Percentiles rank a stretch among this genome's conserved stretches.
phyloP scores from a whole-genome alignment of 2,888 invertebrate species.

The Apocheima hispidaria region DNA sequence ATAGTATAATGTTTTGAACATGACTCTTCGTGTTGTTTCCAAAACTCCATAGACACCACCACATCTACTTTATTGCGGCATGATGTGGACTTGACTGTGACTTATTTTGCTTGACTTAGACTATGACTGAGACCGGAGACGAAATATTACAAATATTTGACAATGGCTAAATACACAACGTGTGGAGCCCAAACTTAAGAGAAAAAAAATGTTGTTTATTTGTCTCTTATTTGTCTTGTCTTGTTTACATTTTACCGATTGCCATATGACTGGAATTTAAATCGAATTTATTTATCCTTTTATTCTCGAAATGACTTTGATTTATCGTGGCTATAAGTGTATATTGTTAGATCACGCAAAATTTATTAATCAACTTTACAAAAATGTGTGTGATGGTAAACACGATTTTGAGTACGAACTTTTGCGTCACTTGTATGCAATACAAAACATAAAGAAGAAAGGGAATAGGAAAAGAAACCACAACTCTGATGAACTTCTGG shows the following conservation, averaged over 20 bases:
- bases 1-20: too few relatives aligned
- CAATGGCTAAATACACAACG: too few relatives aligned
- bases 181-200: too few relatives aligned
- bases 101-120: too few relatives aligned
- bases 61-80: too few relatives aligned
- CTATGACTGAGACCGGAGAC: too few relatives aligned
- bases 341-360: conserved; percentile 64
- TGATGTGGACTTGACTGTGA: too few relatives aligned
- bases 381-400: conserved; percentile 52
- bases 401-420: conserved; percentile 52
- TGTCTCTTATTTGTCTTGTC: too few relatives aligned
- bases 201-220: too few relatives aligned
- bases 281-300: not conserved
- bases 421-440: conserved; percentile 59
- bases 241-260: not conserved
- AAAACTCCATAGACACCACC: too few relatives aligned
- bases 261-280: not conserved
- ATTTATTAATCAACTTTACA: conserved; percentile 59
- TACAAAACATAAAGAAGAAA: conserved; percentile 44
- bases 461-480: conserved; percentile 58
- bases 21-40: too few relatives aligned
- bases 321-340: conserved; percentile 43
- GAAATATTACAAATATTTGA: too few relatives aligned
- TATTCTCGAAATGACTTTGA: conserved; percentile 42
- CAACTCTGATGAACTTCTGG: conserved; percentile 46